Conservation (phyloP, 2,113 vertebrate genomes). For the Chloebia gouldiae region DNA sequence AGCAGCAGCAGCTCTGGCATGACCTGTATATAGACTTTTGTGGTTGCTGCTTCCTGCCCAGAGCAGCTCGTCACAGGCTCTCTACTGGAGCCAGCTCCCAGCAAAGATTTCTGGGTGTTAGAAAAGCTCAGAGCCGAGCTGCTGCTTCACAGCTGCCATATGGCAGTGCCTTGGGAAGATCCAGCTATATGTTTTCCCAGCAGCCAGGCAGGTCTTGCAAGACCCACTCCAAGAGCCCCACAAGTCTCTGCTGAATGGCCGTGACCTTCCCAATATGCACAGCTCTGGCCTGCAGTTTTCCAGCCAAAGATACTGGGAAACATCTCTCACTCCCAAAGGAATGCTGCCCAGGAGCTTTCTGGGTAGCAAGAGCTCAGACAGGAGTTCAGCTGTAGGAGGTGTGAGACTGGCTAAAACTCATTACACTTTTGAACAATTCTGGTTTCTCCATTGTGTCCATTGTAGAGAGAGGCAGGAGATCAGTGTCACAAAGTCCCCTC, state of each 20-base stretch:
- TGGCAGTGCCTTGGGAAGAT: background rate
- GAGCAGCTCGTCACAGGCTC: background rate
- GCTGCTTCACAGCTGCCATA: background rate
- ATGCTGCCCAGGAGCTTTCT: background rate
- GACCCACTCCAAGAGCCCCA: rapidly evolving
- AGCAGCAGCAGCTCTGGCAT: background rate
- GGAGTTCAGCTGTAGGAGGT: background rate
- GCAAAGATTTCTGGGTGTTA: background rate
- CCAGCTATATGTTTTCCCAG: background rate
- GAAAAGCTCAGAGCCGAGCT: background rate
- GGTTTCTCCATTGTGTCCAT: background rate
- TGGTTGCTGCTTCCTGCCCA: conserved; percentile 49
- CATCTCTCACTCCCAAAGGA: background rate
- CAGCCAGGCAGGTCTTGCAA: background rate
- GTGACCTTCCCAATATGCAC: rapidly evolving
- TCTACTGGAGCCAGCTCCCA: background rate
- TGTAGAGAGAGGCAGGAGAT: background rate
- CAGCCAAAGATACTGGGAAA: background rate
- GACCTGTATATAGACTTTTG: conserved; percentile 38
- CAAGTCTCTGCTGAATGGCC: rapidly evolving
- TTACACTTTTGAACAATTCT: background rate
- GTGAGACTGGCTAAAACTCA: background rate
- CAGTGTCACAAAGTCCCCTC: background rate
- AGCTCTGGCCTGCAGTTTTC: background rate
- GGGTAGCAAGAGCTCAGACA: background rate